These are phyloP conservation scores for Malurus elegans DNA, from an alignment of 2,113 vertebrate genomes.

Conservation along the genomic window DNA sequence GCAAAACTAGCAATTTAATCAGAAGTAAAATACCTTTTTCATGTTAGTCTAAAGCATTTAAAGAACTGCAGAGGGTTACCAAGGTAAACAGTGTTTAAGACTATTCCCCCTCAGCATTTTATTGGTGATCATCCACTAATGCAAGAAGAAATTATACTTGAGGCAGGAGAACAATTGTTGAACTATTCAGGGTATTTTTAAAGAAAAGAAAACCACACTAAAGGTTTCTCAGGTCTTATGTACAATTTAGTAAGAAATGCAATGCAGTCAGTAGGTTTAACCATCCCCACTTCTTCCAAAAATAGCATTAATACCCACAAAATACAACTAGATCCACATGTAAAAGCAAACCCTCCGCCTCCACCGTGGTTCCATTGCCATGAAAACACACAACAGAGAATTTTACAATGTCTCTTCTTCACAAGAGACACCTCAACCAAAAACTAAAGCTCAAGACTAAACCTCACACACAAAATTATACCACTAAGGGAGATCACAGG, in stretches of 20 bases:
- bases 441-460: not conserved
- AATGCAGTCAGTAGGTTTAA: not conserved
- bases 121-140: not conserved
- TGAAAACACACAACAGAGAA: not conserved
- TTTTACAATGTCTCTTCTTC: not conserved
- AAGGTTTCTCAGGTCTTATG: not conserved
- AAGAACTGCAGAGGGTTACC: not conserved
- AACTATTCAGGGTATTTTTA: not conserved
- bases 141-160: not conserved
- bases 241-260: not conserved
- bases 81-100: not conserved
- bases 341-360: not conserved
- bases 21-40: not conserved
- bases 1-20: not conserved
- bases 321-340: not conserved
- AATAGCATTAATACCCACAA: not conserved
- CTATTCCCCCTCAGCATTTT: not conserved
- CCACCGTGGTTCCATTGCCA: not conserved
- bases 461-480: not conserved
- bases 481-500: not conserved
- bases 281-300: not conserved
- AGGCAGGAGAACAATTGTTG: not conserved
- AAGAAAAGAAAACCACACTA: not conserved
- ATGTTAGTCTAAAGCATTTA: not conserved
- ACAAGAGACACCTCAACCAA: not conserved